Evolutionary conservation across 2,113 vertebrate species (phyloP).

Genomic region (Halcyon senegalensis): DNA sequence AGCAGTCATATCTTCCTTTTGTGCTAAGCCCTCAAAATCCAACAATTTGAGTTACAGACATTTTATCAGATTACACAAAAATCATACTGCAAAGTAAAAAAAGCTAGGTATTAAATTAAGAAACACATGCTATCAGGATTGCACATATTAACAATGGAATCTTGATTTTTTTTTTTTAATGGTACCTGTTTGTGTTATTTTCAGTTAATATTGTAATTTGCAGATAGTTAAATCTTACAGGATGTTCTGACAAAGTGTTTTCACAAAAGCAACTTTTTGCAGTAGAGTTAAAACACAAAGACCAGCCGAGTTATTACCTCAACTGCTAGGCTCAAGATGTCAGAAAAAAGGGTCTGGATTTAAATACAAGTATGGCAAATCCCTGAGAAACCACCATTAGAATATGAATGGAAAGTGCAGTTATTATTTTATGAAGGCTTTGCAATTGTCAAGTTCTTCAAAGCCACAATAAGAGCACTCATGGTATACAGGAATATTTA

Average conservation of each 20-base stretch:
- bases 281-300: background rate
- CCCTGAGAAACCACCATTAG: conserved; percentile 19
- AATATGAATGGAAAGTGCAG: conserved; percentile 35
- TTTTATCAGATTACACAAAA: background rate
- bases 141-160: conserved; percentile 14
- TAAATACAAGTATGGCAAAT: conserved; percentile 18
- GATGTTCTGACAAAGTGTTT: background rate
- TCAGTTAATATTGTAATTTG: conserved; percentile 43
- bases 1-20: background rate
- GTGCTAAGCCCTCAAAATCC: background rate
- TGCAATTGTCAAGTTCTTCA: conserved; percentile 2
- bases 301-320: conserved; percentile 4
- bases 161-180: conserved; percentile 52
- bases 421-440: background rate
- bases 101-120: background rate
- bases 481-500: conserved; percentile 25
- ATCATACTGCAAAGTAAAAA: background rate
- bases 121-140: background rate
- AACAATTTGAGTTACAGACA: background rate
- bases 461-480: conserved; percentile 21
- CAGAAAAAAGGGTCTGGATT: background rate
- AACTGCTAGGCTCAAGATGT: conserved; percentile 24
- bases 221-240: background rate
- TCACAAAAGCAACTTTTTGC: background rate
- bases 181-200: conserved; percentile 18